Conservation (phyloP, 2,888 invertebrate species). For the Drosophila lutescens region DNA sequence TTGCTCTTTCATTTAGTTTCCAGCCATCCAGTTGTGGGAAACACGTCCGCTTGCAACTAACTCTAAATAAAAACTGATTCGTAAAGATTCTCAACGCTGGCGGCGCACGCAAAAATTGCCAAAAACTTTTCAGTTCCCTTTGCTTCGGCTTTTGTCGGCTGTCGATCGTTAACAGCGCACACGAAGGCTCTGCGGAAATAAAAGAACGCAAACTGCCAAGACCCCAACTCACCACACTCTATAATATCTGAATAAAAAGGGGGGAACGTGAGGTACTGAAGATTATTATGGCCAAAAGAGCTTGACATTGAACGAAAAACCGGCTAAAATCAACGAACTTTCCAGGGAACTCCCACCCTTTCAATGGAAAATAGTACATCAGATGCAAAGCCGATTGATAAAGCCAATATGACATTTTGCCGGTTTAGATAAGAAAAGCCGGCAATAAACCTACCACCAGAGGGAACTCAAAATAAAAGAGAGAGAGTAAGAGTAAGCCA, state of each 20-base stretch:
- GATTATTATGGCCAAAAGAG: conserved; percentile 20
- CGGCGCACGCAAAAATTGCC: conserved; percentile 62
- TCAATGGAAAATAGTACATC: neutral
- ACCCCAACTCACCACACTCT: conserved; percentile 67
- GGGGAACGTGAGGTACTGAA: neutral
- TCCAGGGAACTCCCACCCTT: neutral
- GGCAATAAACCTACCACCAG: conserved; percentile 43
- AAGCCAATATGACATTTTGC: conserved; percentile 50
- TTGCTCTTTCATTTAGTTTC: conserved; percentile 74
- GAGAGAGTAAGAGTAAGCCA: conserved; percentile 8
- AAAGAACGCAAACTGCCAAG: conserved; percentile 71
- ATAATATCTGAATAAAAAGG: conserved; percentile 14
- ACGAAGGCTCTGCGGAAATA: conserved; percentile 60
- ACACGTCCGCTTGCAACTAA: conserved; percentile 83
- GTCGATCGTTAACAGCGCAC: conserved; percentile 26
- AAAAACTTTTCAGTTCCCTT: conserved; percentile 50
- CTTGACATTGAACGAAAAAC: conserved; percentile 36
- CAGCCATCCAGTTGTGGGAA: conserved; percentile 83
- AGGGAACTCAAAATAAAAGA: conserved; percentile 24
- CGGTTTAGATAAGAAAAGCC: conserved; percentile 76
- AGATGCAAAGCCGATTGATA: conserved; percentile 26
- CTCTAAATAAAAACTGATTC: conserved; percentile 83
- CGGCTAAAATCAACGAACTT: conserved; percentile 13
- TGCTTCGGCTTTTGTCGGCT: conserved; percentile 33
- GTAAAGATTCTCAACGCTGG: conserved; percentile 48